Conservation (phyloP, 2,888 invertebrate genomes). For the Patella caerulea region DNA sequence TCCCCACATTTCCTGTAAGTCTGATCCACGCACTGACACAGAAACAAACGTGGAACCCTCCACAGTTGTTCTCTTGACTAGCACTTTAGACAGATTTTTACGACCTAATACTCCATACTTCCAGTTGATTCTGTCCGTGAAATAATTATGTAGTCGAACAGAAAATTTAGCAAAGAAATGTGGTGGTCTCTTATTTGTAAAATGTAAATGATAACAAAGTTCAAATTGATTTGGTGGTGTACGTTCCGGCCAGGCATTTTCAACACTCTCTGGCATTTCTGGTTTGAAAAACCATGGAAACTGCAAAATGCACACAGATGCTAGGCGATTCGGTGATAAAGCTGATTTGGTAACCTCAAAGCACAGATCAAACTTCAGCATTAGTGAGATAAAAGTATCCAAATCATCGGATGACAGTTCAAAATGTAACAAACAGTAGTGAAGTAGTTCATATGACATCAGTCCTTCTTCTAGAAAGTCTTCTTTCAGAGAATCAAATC, state of each 20-base stretch:
- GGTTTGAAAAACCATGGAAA: constrained; percentile 63
- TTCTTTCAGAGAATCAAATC: constrained; percentile 51
- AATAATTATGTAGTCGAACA: constrained; percentile 54
- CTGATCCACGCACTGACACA: constrained; percentile 55
- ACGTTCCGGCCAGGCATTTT: constrained; percentile 47
- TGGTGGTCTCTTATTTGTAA: constrained; percentile 55
- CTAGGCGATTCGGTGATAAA: constrained; percentile 43
- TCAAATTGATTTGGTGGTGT: constrained; percentile 38
- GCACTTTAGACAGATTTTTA: constrained; percentile 48
- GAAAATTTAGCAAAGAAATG: constrained; percentile 65
- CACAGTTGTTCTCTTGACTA: constrained; percentile 41
- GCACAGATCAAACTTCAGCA: constrained; percentile 65
- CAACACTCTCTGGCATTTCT: constrained; percentile 45
- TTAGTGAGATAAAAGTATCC: constrained; percentile 56
- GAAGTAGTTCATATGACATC: constrained; percentile 58
- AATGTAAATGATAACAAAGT: constrained; percentile 51
- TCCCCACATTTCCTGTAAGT: constrained; percentile 62
- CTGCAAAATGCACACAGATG: constrained; percentile 50
- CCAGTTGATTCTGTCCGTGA: constrained; percentile 55
- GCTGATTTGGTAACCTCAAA: constrained; percentile 53
- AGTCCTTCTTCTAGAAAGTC: constrained; percentile 56
- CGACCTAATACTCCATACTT: constrained; percentile 59
- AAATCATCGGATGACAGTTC: constrained; percentile 50
- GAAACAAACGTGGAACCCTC: constrained; percentile 43
- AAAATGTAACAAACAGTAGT: constrained; percentile 57